Percentiles rank a stretch among this genome's conserved stretches.
Evolutionary conservation across 2,888 invertebrate species (phyloP).

Genomic region (Dasysyrphus albostriatus): DNA sequence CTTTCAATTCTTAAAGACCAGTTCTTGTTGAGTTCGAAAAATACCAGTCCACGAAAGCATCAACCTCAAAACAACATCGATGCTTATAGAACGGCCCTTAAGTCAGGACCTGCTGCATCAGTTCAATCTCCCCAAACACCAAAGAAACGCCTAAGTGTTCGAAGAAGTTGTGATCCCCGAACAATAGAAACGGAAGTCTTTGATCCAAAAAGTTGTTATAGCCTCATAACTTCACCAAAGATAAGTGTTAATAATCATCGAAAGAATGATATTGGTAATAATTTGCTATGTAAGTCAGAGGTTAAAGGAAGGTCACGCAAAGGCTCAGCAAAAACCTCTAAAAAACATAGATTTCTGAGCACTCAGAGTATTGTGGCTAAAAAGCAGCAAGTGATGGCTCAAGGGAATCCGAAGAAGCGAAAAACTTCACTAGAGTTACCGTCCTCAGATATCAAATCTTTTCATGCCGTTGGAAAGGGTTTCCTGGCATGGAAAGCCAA

Average conservation of each 20-base stretch:
- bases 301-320: conserved; percentile 25
- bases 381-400: conserved; percentile 46
- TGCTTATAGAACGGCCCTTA: conserved; percentile 31
- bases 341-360: conserved; percentile 42
- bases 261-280: conserved; percentile 1
- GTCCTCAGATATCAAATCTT: conserved; percentile 41
- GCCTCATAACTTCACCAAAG: conserved; percentile 52
- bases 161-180: conserved; percentile 15
- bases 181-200: conserved; percentile 27
- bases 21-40: conserved; percentile 13
- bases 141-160: conserved; percentile 35
- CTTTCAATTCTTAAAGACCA: conserved; percentile 16
- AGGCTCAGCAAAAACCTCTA: conserved; percentile 47
- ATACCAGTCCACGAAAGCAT: conserved; percentile 35
- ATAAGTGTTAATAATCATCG: conserved; percentile 14
- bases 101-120: conserved; percentile 26
- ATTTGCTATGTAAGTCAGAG: conserved; percentile 28
- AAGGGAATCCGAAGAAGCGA: conserved; percentile 44
- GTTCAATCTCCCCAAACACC: conserved; percentile 31
- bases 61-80: conserved; percentile 35
- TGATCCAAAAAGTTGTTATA: conserved; percentile 53
- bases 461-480: conserved; percentile 65
- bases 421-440: conserved; percentile 43
- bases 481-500: conserved; percentile 62
- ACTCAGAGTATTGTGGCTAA: conserved; percentile 46